A percentile compares a stretch with the other conserved stretches of the same genome.
Evolutionary conservation across 1,140 invertebrate species (phyloP).

Genomic region (Potamilus streckersoni): DNA sequence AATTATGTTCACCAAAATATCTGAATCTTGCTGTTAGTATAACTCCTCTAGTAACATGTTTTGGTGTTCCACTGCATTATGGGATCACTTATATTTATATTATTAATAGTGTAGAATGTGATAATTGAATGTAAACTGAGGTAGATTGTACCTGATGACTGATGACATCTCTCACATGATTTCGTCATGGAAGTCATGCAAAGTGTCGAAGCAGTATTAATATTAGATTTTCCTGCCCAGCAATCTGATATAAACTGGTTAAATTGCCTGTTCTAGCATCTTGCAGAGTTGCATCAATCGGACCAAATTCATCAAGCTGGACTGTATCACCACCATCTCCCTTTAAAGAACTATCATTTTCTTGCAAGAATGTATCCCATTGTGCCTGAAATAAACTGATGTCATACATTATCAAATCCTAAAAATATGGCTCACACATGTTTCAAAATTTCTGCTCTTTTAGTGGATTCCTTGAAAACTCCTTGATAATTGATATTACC

Average conservation of each 20-base stretch:
- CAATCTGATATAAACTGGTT: slow-evolving; percentile 32
- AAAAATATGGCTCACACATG: too few species aligned
- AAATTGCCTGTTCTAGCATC: slow-evolving; percentile 40
- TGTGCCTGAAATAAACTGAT: slow-evolving; percentile 33
- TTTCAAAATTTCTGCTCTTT: too few species aligned
- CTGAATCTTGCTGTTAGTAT: too few species aligned
- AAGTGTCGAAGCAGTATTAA: slow-evolving; percentile 58
- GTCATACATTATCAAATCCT: too few species aligned
- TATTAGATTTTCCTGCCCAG: slow-evolving; percentile 26
- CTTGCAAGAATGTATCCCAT: slow-evolving; percentile 49
- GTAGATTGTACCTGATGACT: slow-evolving; percentile 31
- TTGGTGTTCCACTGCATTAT: too few species aligned
- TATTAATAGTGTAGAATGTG: too few species aligned
- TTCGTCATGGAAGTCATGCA: slow-evolving; percentile 64
- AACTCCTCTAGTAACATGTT: too few species aligned
- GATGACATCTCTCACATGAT: slow-evolving; percentile 46
- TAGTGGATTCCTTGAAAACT: too few species aligned
- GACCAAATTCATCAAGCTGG: slow-evolving; percentile 29
- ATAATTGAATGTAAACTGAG: too few species aligned
- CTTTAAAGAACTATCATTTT: slow-evolving; percentile 41
- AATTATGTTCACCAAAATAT: too few species aligned
- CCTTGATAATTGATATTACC: too few species aligned
- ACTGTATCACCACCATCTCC: slow-evolving; percentile 15
- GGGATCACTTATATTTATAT: too few species aligned
- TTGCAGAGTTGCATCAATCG: slow-evolving; percentile 30